These are phyloP conservation scores for Chitala chitala DNA, from an alignment of 2,113 vertebrate species.

Conservation along the genomic window DNA sequence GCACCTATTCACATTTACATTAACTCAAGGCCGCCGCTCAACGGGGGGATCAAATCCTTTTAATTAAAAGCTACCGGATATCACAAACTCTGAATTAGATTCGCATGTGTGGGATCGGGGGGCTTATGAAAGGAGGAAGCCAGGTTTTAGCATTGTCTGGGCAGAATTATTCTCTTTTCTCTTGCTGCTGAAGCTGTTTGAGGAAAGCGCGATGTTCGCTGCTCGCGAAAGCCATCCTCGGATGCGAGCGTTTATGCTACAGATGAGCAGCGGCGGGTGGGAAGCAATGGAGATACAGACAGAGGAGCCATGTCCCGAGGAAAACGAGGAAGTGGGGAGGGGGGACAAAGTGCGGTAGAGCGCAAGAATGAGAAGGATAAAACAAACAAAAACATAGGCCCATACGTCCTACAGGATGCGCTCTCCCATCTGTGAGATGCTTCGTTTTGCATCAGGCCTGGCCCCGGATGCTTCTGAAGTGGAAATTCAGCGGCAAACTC, in stretches of 20 bases:
- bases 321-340: background rate
- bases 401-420: constrained; percentile 32
- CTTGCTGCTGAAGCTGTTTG: constrained; percentile 42
- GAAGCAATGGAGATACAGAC: constrained; percentile 45
- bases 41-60: constrained; percentile 43
- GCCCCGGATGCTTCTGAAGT: background rate
- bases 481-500: background rate
- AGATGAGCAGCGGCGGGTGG: constrained; percentile 38
- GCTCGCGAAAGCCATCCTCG: background rate
- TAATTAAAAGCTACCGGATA: constrained; percentile 55
- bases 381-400: constrained; percentile 47
- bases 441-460: constrained; percentile 44
- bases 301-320: too few relatives aligned
- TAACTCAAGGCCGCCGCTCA: constrained; percentile 37
- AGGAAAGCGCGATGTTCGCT: background rate
- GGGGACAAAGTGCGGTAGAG: background rate
- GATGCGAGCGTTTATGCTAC: constrained; percentile 44
- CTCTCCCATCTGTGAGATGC: too few relatives aligned
- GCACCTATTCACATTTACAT: constrained; percentile 36
- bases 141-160: constrained; percentile 35
- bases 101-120: constrained; percentile 36
- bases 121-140: constrained; percentile 33
- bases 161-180: constrained; percentile 42
- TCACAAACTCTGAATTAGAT: constrained; percentile 41
- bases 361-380: background rate